Evolutionary conservation across 1,140 invertebrate genomes (phyloP), one percentile per base, ranked within the genome.

Genomic region (Drosophila micromelanica): DNA sequence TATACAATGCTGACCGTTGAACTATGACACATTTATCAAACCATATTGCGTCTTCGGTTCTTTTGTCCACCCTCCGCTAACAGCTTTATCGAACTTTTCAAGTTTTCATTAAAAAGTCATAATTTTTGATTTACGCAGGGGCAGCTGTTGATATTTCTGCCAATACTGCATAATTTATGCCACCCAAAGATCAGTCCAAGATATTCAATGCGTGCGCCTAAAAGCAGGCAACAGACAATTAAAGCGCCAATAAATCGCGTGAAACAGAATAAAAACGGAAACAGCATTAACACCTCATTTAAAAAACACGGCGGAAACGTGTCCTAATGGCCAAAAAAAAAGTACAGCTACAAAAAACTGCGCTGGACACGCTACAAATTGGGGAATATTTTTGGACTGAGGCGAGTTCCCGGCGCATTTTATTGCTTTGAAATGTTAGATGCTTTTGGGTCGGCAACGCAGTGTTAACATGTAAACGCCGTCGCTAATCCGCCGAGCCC

Each of bases 271-370:
- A 76, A 62, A 61, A 73, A 73, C 46, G 57, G 59, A 59, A 38
- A 38, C 13, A 63, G 52, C 84, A 89, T 89, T 89, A 89, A 54
- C 84, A 89, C 84, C 80, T 89, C 73, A 80, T 84, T 89, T 69
- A 45, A n/a, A 68, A 55, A 52, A 57, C 51, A 27, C 54, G 20
- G 32, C 42, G 40, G 32, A 67, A 75, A 60, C 60, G 62, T 65
- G 62, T 57, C 23, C 38, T 45, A 72, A 72, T 65, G 54, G 57
- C 65, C 57, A 59, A 54, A 17, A 17, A 72, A 68, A 56, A 62
- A 20, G 52, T 68, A 59, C 13, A 37, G 17, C 43, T 40, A 45
- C 42, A 35, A 56, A 42, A 43, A 65, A 54, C 23, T 60, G 27
- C 45, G 42, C 57, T 81, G 78, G 75, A 76, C 78, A 73, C 59